A percentile compares a stretch with the other conserved stretches of the same genome.
Conservation (phyloP, 2,797 vertebrate genomes). For the Eutrigla gurnardus region DNA sequence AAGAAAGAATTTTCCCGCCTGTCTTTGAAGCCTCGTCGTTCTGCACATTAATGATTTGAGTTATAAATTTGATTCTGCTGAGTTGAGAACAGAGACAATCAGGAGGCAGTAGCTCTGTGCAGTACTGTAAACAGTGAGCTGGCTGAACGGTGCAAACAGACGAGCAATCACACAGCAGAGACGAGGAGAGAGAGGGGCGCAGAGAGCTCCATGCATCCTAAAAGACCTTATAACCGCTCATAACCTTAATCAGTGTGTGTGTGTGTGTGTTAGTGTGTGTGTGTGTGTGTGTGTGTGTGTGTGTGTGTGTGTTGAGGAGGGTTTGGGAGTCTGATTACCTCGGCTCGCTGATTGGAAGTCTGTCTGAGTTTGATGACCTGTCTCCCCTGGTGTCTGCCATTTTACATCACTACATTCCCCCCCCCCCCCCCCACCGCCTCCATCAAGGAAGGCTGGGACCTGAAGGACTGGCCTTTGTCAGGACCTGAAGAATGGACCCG, state of each 20-base stretch:
- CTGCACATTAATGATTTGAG: slow-evolving; percentile 33
- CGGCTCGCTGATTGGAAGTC: slow-evolving; percentile 52
- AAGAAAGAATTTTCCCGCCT: slow-evolving; percentile 4
- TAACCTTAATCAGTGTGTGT: slow-evolving; percentile 46
- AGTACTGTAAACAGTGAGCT: slow-evolving; percentile 7
- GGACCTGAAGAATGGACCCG: slow-evolving; percentile 35
- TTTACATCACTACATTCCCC: slow-evolving; percentile 41
- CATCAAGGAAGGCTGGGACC: slow-evolving; percentile 25
- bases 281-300: slow-evolving; percentile 28
- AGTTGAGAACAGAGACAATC: slow-evolving; percentile 22
- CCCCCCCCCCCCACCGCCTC: not conserved
- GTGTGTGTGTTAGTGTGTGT: too few species aligned
- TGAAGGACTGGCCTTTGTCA: slow-evolving; percentile 49
- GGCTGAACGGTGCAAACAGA: slow-evolving; percentile 9
- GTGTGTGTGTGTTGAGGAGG: slow-evolving; percentile 9
- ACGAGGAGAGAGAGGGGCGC: not conserved
- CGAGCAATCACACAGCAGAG: slow-evolving; percentile 23
- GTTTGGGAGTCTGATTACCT: slow-evolving; percentile 63
- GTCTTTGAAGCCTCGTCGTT: slow-evolving; percentile 24
- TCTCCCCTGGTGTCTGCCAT: slow-evolving; percentile 40
- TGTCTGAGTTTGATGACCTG: slow-evolving; percentile 71
- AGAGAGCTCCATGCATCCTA: slow-evolving; percentile 13
- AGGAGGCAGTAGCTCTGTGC: slow-evolving; percentile 14
- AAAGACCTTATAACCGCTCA: slow-evolving; percentile 42
- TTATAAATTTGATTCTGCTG: slow-evolving; percentile 30